Percentiles rank a stretch among this genome's conserved stretches.
Conservation (phyloP, 2,113 vertebrate genomes). For the Xenopus borealis region DNA sequence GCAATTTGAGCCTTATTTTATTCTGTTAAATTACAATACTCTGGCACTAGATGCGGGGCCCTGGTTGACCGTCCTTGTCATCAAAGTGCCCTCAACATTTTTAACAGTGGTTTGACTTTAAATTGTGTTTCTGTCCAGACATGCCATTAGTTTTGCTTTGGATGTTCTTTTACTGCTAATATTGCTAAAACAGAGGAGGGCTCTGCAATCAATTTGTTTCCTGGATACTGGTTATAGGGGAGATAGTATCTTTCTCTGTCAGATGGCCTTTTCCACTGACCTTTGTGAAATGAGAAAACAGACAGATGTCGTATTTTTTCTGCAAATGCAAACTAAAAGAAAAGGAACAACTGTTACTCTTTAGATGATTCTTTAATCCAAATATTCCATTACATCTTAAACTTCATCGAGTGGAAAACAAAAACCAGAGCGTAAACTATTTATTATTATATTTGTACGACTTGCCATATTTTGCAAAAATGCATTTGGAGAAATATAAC, state of each 20-base stretch:
- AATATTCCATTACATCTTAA: constrained; percentile 29
- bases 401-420: background rate
- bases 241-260: constrained; percentile 41
- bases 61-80: background rate
- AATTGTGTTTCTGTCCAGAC: background rate
- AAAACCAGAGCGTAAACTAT: background rate
- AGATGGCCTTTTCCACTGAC: constrained; percentile 43
- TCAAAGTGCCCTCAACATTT: background rate
- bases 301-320: constrained; percentile 24
- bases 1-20: too few relatives aligned
- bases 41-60: too few relatives aligned
- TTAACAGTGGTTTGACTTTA: background rate
- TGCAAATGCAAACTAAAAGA: constrained; percentile 18
- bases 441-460: too few relatives aligned
- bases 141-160: constrained; percentile 14
- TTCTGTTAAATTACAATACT: too few relatives aligned
- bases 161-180: constrained; percentile 15
- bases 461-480: too few relatives aligned
- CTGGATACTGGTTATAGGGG: constrained; percentile 35
- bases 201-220: constrained; percentile 42
- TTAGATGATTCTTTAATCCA: constrained; percentile 30
- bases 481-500: too few relatives aligned
- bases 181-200: constrained; percentile 30
- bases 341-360: constrained; percentile 34
- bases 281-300: constrained; percentile 38